phyloP scores from a whole-genome alignment of 2,888 invertebrate genomes.

The Hypomecis atomaria region DNA sequence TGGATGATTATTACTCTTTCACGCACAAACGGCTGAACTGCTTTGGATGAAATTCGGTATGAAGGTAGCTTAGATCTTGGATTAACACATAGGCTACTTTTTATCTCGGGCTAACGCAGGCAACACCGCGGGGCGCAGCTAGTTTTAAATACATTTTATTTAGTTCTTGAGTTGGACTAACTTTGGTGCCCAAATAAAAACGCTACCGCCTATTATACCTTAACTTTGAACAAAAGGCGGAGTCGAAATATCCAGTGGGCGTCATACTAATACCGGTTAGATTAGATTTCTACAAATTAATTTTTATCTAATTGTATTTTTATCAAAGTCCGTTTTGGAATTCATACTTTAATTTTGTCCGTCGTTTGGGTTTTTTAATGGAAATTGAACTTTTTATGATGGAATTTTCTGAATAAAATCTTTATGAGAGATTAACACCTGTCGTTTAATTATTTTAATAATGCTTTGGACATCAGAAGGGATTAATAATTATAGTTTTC shows the following conservation, averaged over 20 bases:
- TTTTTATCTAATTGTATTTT: conserved; percentile 67
- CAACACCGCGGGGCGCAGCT: too few relatives aligned
- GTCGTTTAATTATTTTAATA: conserved; percentile 22
- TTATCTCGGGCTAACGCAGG: too few relatives aligned
- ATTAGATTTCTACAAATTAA: conserved; percentile 76
- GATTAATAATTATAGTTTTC: neutral
- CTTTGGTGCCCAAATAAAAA: neutral
- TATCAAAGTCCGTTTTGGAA: conserved; percentile 55
- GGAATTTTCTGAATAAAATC: conserved; percentile 24
- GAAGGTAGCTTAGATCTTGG: too few relatives aligned
- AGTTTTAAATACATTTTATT: too few relatives aligned
- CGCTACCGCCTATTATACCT: conserved; percentile 51
- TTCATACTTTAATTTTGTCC: conserved; percentile 36
- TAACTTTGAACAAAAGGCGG: conserved; percentile 56
- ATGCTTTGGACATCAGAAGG: conserved; percentile 15
- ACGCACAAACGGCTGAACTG: too few relatives aligned
- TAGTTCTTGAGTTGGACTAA: too few relatives aligned
- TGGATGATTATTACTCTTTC: too few relatives aligned
- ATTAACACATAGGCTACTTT: too few relatives aligned
- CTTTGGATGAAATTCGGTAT: too few relatives aligned
- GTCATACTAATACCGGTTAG: conserved; percentile 69
- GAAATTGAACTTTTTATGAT: conserved; percentile 30
- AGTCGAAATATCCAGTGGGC: conserved; percentile 60
- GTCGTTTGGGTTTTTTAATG: conserved; percentile 32
- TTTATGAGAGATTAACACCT: conserved; percentile 24